Base-by-base conservation (phyloP, 2,113 vertebrate genomes). In the Aptenodytes forsteri region DNA sequence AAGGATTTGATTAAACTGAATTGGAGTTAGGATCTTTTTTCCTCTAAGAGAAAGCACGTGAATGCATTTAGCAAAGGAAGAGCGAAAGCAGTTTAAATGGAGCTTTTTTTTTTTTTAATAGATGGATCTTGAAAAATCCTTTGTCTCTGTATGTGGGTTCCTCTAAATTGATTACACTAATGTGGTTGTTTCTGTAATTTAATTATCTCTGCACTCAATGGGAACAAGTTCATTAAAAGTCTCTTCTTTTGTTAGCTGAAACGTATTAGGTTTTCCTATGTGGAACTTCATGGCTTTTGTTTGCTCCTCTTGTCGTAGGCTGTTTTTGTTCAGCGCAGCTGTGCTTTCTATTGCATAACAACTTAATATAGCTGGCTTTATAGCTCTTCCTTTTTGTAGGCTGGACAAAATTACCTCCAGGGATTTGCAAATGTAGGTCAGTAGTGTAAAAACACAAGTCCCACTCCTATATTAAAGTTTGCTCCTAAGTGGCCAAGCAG, bases 391-490 rank as follows among this genome's bases (percentile, higher is more conserved):
- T 85, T 62, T 86, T 55, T 81, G 70, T 29, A 80, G 61, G 69
- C 64, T 65, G 64, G 70, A 54, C 67, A 62, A 91, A 92, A 65
- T 79, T 86, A 38, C 79, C 93, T 77, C 61, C 29, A 50, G 71
- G 42, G 83, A 89, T 95, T 94, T 76, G 67, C 72, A 96, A 90
- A 96, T 95, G 75, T 92, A 93, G 94, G 76, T 94, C 90, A 96
- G 49, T 95, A 93, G 83, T 87, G 82, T 96, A 91, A 97, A 95
- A 96, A 54, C 59, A 50, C 54, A 78, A 96, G 25, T 82, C 44
- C 22, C 20, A 6, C 52, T 94, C 76, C 36, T 75, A 2, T 64
- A 61, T 94, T 81, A 25, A 81, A 90, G 22, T 56, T 90, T 80
- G 38, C 25, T 94, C 36, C 55, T 34, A 13, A 96, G 55, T 18